phyloP scores from a whole-genome alignment of 1,140 invertebrate species.

The Drosophila nasuta region DNA sequence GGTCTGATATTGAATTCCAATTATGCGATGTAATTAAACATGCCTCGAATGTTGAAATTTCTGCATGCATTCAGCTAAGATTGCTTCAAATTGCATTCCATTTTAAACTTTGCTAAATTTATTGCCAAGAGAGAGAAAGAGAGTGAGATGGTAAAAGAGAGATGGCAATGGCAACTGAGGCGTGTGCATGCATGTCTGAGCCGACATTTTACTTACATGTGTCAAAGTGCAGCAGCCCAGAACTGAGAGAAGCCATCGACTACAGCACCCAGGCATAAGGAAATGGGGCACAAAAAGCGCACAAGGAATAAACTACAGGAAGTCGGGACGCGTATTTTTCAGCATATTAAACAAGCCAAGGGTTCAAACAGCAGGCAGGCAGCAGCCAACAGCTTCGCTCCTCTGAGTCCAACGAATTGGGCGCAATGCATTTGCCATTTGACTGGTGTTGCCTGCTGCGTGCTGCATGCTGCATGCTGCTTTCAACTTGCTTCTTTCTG shows the following conservation, averaged over 20 bases:
- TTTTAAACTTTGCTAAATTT: conserved; percentile 1
- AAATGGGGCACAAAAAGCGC: conserved; percentile 35
- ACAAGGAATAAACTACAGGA: conserved; percentile 48
- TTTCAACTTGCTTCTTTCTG: neutral
- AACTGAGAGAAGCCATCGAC: conserved; percentile 22
- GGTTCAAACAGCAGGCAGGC: conserved; percentile 28
- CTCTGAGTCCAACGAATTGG: conserved; percentile 34
- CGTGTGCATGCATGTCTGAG: conserved; percentile 33
- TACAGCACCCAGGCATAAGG: conserved; percentile 9
- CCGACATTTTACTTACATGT: conserved; percentile 56
- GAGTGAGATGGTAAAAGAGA: neutral
- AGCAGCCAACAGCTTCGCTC: neutral
- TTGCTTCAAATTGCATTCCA: neutral
- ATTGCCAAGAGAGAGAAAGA: neutral
- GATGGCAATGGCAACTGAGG: conserved; percentile 16
- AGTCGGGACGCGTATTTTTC: conserved; percentile 76
- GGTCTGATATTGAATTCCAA: conserved; percentile 77
- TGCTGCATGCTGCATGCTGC: neutral
- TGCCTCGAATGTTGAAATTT: conserved; percentile 45
- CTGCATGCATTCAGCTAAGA: conserved; percentile 2
- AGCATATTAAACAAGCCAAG: conserved; percentile 82
- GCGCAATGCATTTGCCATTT: conserved; percentile 50
- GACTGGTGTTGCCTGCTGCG: conserved; percentile 12
- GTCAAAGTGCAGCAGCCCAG: conserved; percentile 50
- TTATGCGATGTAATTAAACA: conserved; percentile 74